These are phyloP conservation scores for Anthonomus grandis DNA, from an alignment of 1,140 invertebrate species.

Conservation along the genomic window DNA sequence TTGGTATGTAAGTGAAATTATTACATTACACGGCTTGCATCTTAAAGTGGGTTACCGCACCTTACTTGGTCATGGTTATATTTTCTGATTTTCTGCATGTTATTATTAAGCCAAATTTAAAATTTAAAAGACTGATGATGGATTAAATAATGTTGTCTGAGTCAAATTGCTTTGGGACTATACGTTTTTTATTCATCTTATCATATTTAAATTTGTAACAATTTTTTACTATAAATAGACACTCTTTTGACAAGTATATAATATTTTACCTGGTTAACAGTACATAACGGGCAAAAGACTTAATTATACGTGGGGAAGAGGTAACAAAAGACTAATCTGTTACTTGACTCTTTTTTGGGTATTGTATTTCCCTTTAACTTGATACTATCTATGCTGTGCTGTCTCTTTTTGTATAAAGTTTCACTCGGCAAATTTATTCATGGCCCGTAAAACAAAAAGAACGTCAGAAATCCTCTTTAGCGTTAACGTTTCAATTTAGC, in stretches of 20 bases:
- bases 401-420: too few relatives aligned
- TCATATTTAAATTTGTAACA: too few relatives aligned
- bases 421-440: not conserved
- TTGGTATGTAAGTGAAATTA: conserved; percentile 13
- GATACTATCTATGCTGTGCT: not conserved
- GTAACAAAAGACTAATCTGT: not conserved
- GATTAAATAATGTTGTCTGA: too few relatives aligned
- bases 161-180: too few relatives aligned
- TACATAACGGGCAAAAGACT: not conserved
- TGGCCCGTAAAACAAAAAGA: not conserved
- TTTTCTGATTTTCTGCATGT: too few relatives aligned
- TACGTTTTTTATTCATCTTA: too few relatives aligned
- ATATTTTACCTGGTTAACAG: too few relatives aligned
- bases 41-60: conserved; percentile 13
- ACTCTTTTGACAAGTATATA: too few relatives aligned
- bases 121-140: too few relatives aligned
- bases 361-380: not conserved
- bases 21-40: conserved; percentile 9
- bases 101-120: conserved; percentile 6
- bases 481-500: too few relatives aligned
- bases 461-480: not conserved
- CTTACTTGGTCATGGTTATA: conserved; percentile 14
- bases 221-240: too few relatives aligned
- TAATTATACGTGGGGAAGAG: not conserved
- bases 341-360: not conserved